Conservation (phyloP, 2,888 invertebrate genomes). For the Idaea straminata region DNA sequence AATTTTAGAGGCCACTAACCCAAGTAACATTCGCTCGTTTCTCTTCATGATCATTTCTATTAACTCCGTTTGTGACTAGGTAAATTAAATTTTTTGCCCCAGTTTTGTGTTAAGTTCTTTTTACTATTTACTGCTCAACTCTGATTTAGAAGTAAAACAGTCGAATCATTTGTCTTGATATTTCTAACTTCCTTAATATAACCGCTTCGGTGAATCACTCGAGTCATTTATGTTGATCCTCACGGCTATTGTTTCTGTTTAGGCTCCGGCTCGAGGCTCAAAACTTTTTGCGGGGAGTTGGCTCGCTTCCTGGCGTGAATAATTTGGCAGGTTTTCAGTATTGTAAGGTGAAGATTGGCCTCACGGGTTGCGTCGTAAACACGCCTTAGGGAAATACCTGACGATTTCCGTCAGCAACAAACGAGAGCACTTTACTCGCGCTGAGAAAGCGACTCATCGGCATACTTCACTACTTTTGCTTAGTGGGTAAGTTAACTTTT, state of each 20-base stretch:
- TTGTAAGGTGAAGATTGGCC: constrained; percentile 50
- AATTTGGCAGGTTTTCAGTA: constrained; percentile 43
- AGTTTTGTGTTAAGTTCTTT: no score
- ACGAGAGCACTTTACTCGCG: constrained; percentile 40
- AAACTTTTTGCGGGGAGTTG: constrained; percentile 38
- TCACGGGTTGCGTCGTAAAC: constrained; percentile 54
- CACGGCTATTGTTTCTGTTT: constrained; percentile 34
- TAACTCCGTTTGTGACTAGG: no score
- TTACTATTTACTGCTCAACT: no score
- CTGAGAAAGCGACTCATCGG: constrained; percentile 51
- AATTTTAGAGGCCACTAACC: constrained; percentile 16
- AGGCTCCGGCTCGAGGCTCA: constrained; percentile 26
- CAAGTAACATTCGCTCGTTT: no score
- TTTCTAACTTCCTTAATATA: constrained; percentile 21
- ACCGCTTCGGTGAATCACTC: constrained; percentile 21
- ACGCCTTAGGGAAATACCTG: constrained; percentile 64
- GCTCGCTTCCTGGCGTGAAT: constrained; percentile 46
- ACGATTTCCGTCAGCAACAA: constrained; percentile 30
- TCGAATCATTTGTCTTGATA: constrained; percentile 22
- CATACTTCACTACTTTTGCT: constrained; percentile 45
- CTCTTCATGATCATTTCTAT: no score
- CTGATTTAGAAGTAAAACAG: constrained; percentile 2
- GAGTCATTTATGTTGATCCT: constrained; percentile 24
- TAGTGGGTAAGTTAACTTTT: constrained; percentile 40
- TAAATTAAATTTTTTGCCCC: no score